Conservation (phyloP, 2,888 invertebrate species). For the Microchrysa polita region DNA sequence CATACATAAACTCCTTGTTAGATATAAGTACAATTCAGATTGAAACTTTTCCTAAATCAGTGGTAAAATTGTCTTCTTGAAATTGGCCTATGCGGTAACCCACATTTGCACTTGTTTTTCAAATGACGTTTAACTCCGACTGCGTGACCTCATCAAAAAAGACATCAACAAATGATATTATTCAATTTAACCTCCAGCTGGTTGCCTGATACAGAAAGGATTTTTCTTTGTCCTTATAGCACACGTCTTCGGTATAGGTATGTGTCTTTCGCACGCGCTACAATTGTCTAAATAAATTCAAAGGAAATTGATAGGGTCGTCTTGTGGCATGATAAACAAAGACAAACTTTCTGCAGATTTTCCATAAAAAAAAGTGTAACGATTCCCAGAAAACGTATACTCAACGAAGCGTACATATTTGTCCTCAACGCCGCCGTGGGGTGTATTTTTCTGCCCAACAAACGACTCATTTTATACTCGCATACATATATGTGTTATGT, state of each 20-base stretch:
- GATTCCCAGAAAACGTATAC: conserved; percentile 20
- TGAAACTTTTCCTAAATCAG: no score
- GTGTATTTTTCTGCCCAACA: background rate
- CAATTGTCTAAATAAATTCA: background rate
- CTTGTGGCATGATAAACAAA: background rate
- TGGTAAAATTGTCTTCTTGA: no score
- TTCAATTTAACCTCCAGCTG: no score
- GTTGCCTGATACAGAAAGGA: no score
- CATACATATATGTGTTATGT: conserved; percentile 1
- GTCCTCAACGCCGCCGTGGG: background rate
- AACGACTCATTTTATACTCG: conserved; percentile 14
- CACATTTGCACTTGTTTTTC: no score
- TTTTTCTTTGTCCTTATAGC: background rate
- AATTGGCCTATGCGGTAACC: no score
- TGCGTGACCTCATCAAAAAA: no score
- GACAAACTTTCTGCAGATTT: conserved; percentile 21
- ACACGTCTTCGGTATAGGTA: background rate
- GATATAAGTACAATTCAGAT: no score
- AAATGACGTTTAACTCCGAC: no score
- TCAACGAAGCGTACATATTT: conserved; percentile 15
- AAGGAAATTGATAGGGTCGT: background rate
- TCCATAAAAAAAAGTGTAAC: background rate
- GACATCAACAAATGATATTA: no score
- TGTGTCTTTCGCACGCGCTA: background rate
- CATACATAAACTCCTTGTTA: no score